Conservation (phyloP, 2,888 invertebrate genomes). For the Galerucella nymphaeae region DNA sequence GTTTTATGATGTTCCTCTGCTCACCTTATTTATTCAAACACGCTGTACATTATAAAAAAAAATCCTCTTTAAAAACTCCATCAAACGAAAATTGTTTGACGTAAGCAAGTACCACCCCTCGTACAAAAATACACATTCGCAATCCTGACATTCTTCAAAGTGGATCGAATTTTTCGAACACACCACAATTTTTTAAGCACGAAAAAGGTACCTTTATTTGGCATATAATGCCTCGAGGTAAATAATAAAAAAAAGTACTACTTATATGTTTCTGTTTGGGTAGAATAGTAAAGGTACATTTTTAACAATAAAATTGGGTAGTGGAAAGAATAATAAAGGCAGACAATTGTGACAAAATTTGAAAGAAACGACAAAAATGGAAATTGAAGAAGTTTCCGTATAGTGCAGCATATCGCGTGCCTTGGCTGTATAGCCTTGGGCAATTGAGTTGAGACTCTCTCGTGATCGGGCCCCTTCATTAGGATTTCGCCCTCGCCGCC, state of each 20-base stretch:
- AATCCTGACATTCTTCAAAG: not conserved
- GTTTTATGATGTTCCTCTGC: too few relatives aligned
- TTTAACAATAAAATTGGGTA: too few relatives aligned
- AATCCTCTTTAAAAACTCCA: too few relatives aligned
- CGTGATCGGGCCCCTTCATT: conserved; percentile 59
- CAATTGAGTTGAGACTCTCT: conserved; percentile 53
- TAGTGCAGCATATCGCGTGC: conserved; percentile 54
- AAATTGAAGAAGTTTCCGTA: conserved; percentile 9
- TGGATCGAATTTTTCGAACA: not conserved
- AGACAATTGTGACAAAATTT: not conserved
- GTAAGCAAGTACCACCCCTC: not conserved
- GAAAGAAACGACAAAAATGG: conserved; percentile 1
- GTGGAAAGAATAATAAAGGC: too few relatives aligned
- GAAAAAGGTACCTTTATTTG: not conserved
- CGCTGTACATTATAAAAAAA: too few relatives aligned
- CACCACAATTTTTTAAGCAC: not conserved
- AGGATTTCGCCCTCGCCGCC: conserved; percentile 63
- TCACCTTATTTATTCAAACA: too few relatives aligned
- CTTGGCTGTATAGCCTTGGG: conserved; percentile 55
- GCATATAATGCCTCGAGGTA: not conserved
- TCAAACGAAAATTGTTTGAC: too few relatives aligned
- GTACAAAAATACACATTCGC: not conserved
- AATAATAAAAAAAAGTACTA: conserved; percentile 2
- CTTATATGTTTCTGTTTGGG: not conserved
- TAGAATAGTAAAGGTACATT: too few relatives aligned